A percentile compares a stretch with the other conserved stretches of the same genome.
Conservation (phyloP, 2,888 invertebrate species). For the Drosophila merina region DNA sequence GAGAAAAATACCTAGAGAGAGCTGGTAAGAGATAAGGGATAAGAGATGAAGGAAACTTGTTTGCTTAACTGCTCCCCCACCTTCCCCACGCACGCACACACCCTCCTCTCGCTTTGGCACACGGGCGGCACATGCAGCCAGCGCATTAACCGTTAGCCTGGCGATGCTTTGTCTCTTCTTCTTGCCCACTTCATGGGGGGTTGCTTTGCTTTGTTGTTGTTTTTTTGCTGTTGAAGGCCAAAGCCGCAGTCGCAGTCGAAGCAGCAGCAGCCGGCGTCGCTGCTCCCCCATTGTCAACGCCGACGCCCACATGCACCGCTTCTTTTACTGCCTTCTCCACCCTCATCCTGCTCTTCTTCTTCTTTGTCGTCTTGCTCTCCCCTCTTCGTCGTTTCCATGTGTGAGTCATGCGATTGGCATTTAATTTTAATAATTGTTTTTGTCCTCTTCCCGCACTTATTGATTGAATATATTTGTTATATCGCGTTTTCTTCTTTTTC, state of each 20-base stretch:
- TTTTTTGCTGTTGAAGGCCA: slow-evolving; percentile 65
- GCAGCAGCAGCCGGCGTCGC: slow-evolving; percentile 33
- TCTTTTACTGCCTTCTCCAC: slow-evolving; percentile 37
- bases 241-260: slow-evolving; percentile 38
- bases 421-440: slow-evolving; percentile 45
- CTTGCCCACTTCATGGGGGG: slow-evolving; percentile 67
- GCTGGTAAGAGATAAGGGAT: slow-evolving; percentile 17
- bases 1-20: slow-evolving; percentile 5
- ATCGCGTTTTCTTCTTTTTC: slow-evolving; percentile 16
- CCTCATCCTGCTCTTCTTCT: slow-evolving; percentile 9
- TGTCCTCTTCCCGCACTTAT: slow-evolving; percentile 28
- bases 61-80: slow-evolving; percentile 43
- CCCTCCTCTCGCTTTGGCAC: slow-evolving; percentile 19
- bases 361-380: neutral
- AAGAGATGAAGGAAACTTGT: slow-evolving; percentile 60
- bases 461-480: slow-evolving; percentile 28
- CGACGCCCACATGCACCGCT: slow-evolving; percentile 74
- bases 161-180: slow-evolving; percentile 31
- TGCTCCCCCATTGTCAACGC: slow-evolving; percentile 41
- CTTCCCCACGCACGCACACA: slow-evolving; percentile 28
- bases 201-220: slow-evolving; percentile 36
- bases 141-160: slow-evolving; percentile 39
- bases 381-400: neutral
- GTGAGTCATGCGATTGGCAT: slow-evolving; percentile 68
- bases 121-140: slow-evolving; percentile 3